Evolutionary conservation across 2,888 invertebrate species (phyloP), one percentile per base, ranked within the genome.

Genomic region (Drosophila prolongata): DNA sequence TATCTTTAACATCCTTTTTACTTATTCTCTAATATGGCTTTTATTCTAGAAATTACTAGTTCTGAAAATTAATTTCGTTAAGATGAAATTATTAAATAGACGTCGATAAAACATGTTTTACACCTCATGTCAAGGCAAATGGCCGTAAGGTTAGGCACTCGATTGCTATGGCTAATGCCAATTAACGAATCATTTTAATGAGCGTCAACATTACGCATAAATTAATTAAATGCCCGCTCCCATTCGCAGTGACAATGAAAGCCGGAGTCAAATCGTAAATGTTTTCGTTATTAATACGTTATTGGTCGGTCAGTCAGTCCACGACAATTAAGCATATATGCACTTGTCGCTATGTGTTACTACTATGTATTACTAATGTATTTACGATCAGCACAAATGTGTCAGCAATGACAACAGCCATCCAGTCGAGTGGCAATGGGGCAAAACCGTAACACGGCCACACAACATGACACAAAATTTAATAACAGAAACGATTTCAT

Each of bases 391-490:
- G 70, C 72, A 77, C 83, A 85, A 83, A 84, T 87, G 87, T 83
- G 87, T 87, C 85, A 79, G 64, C 85, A 77, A 77, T 77, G 71
- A 79, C 73, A 80, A 73, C 66, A 55, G 55, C 58, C 55, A 58
- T 14, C 24, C 24, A 54, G 30, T 4, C 49, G 72, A 81, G 85
- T 82, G 87, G 82, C 85, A 82, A 82, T 82, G 82, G 79, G 87
- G 68, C 85, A 70, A 75, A 84, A 84, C 66, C 82, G 82, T 83
- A 87, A 84, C 82, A 82, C 79, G 82, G 87, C 85, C 82, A 82
- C 84, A 87, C 87, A 82, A 82, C 81, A 82, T 83, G 81, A 86
- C 87, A 82, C 84, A 80, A 80, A 82, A 78, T 70, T 86, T 86
- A 81, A 81, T 86, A 81, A 82, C 70, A 82, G 66, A 72, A 66